A percentile compares a stretch with the other conserved stretches of the same genome.
Conservation (phyloP, 2,888 invertebrate species). For the Bunonema sp. region DNA sequence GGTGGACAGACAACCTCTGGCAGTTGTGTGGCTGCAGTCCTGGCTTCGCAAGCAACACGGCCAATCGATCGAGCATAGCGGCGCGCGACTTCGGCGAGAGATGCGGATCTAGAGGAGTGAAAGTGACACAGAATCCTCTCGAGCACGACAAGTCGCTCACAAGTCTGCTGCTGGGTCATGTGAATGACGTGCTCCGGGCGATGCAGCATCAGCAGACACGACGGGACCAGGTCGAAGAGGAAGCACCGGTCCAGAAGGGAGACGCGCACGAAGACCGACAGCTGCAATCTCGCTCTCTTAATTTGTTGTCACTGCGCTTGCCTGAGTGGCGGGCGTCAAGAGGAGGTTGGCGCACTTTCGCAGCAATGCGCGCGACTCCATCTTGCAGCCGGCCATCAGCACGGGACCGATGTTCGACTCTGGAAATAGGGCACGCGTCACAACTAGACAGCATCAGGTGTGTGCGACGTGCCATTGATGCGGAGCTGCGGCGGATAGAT, state of each 20-base stretch:
- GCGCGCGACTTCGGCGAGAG: slow-evolving; percentile 36
- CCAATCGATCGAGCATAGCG: slow-evolving; percentile 40
- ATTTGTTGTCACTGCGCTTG: slow-evolving; percentile 1
- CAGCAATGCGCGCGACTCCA: slow-evolving; percentile 41
- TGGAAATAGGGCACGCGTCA: slow-evolving; percentile 5
- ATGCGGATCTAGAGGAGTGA: slow-evolving; percentile 42
- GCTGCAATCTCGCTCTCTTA: slow-evolving; percentile 7
- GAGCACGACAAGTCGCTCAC: too few species aligned
- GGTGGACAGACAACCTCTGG: slow-evolving; percentile 9
- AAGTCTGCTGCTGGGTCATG: slow-evolving; percentile 42
- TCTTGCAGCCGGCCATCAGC: slow-evolving; percentile 42
- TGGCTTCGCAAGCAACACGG: slow-evolving; percentile 23
- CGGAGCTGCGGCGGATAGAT: slow-evolving; percentile 44
- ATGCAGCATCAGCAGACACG: slow-evolving; percentile 37
- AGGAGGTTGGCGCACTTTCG: slow-evolving; percentile 40
- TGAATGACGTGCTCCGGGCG: slow-evolving; percentile 40
- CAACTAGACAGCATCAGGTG: not conserved
- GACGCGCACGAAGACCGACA: slow-evolving; percentile 42
- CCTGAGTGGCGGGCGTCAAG: slow-evolving; percentile 27
- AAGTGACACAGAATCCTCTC: too few species aligned
- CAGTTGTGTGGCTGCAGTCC: slow-evolving; percentile 37
- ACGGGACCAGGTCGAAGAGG: slow-evolving; percentile 41
- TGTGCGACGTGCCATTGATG: slow-evolving; percentile 29
- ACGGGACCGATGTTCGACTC: slow-evolving; percentile 41
- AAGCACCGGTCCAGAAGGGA: slow-evolving; percentile 42